These are phyloP conservation scores for Myiothlypis coronata DNA, from an alignment of 2,797 vertebrate genomes.

Conservation along the genomic window DNA sequence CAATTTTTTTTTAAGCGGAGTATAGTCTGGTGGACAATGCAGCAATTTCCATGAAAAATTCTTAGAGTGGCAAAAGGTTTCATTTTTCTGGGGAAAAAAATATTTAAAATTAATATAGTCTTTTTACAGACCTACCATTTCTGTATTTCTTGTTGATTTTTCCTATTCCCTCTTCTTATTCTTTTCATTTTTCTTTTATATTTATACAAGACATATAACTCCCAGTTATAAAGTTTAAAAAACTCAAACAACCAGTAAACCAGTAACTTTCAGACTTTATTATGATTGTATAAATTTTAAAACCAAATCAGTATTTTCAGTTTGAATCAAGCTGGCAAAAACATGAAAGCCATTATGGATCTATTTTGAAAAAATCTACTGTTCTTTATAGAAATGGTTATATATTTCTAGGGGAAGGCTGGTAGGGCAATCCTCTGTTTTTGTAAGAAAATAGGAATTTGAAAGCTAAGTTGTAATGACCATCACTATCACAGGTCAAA, in stretches of 20 bases:
- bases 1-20: background rate
- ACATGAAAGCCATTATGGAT: background rate
- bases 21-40: background rate
- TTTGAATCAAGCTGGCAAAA: background rate
- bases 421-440: background rate
- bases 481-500: background rate
- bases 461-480: background rate
- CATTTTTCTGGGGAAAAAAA: background rate
- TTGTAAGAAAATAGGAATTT: background rate
- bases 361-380: background rate
- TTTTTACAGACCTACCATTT: no score
- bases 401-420: background rate
- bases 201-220: no score
- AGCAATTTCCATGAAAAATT: constrained; percentile 25
- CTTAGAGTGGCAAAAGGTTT: background rate
- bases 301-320: background rate
- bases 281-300: background rate
- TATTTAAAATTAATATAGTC: no score
- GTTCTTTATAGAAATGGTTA: background rate
- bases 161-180: no score
- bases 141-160: no score
- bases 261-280: background rate
- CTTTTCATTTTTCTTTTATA: no score
- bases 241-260: background rate
- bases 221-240: no score